Evolutionary conservation across 1,140 invertebrate genomes (phyloP).

Genomic region (Homarus americanus): DNA sequence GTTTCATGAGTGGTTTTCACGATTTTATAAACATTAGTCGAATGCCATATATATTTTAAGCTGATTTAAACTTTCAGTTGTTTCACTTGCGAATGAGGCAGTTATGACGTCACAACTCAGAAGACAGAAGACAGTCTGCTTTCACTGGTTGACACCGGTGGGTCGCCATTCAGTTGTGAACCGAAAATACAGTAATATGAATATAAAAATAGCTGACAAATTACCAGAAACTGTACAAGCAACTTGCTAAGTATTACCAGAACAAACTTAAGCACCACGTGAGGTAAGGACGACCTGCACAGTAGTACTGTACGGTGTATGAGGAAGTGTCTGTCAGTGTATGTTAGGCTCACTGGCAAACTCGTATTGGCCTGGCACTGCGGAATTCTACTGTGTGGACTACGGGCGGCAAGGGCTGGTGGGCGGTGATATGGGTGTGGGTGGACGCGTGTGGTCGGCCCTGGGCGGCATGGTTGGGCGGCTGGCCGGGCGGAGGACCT

Average conservation of each 20-base stretch:
- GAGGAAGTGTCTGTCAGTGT: no score
- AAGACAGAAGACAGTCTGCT: no score
- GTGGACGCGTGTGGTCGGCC: neutral
- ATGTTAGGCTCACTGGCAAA: slow-evolving; percentile 35
- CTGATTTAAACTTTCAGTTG: no score
- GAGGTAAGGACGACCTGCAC: neutral
- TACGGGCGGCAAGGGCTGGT: slow-evolving; percentile 43
- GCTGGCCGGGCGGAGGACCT: slow-evolving; percentile 28
- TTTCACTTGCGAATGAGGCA: no score
- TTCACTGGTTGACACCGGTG: neutral
- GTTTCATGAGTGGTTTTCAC: no score
- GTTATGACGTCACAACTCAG: no score
- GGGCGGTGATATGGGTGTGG: slow-evolving; percentile 2
- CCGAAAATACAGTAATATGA: no score
- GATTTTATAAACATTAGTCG: no score
- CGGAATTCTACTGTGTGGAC: slow-evolving; percentile 49
- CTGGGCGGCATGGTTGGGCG: neutral
- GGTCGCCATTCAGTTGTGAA: no score
- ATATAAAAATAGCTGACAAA: neutral
- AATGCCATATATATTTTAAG: no score
- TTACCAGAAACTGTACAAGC: neutral
- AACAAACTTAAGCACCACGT: neutral
- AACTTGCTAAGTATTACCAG: neutral
- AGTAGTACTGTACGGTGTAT: no score
- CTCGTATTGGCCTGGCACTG: slow-evolving; percentile 28